These are phyloP conservation scores for Poeciliopsis gracilis DNA, from an alignment of 2,797 vertebrate genomes.

Conservation along the genomic window DNA sequence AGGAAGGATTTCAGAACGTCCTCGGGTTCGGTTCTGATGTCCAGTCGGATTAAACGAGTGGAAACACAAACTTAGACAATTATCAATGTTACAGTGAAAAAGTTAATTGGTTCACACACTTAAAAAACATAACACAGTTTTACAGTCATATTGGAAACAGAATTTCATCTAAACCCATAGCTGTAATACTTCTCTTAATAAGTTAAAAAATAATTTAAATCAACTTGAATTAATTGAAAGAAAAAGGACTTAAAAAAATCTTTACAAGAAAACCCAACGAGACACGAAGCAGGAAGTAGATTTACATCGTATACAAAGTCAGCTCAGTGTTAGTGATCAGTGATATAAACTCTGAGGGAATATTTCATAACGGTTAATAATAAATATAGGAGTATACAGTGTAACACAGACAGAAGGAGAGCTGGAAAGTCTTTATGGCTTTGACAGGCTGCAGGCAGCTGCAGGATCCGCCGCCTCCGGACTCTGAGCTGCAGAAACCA, in stretches of 20 bases:
- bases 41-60: conserved; percentile 52
- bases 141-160: conserved; percentile 51
- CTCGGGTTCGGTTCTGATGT: conserved; percentile 14
- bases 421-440: conserved; percentile 81
- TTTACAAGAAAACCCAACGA: conserved; percentile 65
- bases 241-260: conserved; percentile 20
- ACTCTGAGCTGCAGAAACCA: conserved; percentile 31
- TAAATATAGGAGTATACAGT: conserved; percentile 73
- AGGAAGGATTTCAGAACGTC: conserved; percentile 13
- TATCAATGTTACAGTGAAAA: conserved; percentile 52
- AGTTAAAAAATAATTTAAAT: conserved; percentile 82
- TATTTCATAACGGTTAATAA: conserved; percentile 69
- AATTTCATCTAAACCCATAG: conserved; percentile 44
- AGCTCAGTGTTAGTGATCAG: conserved; percentile 80
- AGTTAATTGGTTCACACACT: conserved; percentile 45
- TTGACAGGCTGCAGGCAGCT: conserved; percentile 69
- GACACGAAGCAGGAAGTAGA: conserved; percentile 65
- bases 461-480: conserved; percentile 29
- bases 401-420: conserved; percentile 51
- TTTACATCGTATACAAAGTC: conserved; percentile 77
- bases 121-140: conserved; percentile 38
- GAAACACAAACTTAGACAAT: conserved; percentile 61
- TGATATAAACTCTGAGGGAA: conserved; percentile 79
- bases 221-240: conserved; percentile 28
- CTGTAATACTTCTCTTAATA: conserved; percentile 76